phyloP scores from a whole-genome alignment of 2,888 invertebrate species.

The Blastobasis adustella region DNA sequence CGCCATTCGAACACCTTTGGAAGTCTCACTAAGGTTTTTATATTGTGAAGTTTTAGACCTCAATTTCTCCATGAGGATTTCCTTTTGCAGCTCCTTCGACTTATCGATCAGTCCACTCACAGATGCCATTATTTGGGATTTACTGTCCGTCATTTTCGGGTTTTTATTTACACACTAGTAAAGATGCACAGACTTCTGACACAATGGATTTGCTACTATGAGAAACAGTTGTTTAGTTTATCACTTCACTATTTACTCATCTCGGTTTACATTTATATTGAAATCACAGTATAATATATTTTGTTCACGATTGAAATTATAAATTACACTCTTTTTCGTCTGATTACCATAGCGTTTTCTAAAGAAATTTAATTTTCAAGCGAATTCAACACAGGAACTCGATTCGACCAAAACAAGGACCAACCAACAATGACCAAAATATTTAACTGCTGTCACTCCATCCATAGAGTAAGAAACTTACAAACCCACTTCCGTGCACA shows the following conservation, averaged over 20 bases:
- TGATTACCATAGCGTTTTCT: background rate
- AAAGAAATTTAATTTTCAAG: background rate
- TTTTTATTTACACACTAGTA: too few species aligned
- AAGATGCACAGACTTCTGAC: background rate
- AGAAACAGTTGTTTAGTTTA: background rate
- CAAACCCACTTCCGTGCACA: too few species aligned
- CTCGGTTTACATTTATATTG: background rate
- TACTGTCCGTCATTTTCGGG: constrained; percentile 51
- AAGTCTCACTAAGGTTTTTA: constrained; percentile 88
- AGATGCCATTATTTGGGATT: constrained; percentile 43
- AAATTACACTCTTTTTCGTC: background rate
- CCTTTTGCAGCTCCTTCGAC: constrained; percentile 79
- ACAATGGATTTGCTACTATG: background rate
- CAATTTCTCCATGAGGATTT: constrained; percentile 93
- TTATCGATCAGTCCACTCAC: constrained; percentile 53
- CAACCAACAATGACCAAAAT: too few species aligned
- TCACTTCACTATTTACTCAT: background rate
- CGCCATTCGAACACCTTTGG: constrained; percentile 91
- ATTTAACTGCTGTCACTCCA: too few species aligned
- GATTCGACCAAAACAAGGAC: too few species aligned
- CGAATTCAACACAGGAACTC: too few species aligned
- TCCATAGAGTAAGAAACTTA: too few species aligned
- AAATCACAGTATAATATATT: background rate
- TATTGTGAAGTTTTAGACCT: constrained; percentile 88
- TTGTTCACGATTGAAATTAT: background rate